Conservation (phyloP, 1,140 invertebrate genomes). For the Zaprionus kolodkinae region DNA sequence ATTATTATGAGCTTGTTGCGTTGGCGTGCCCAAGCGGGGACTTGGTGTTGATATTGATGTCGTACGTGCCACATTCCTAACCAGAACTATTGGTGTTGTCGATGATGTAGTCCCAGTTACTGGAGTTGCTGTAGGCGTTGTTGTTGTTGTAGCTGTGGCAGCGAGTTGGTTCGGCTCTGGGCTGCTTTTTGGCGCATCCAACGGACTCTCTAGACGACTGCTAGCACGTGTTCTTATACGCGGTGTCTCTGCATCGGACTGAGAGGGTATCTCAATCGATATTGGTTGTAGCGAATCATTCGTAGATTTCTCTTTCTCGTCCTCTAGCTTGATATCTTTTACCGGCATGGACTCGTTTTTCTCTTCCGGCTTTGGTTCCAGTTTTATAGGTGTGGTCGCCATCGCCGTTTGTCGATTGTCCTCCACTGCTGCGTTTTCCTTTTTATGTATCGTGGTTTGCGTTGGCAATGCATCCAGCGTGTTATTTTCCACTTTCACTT, state of each 20-base stretch:
- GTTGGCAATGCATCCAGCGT: slow-evolving; percentile 48
- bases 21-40: slow-evolving; percentile 57
- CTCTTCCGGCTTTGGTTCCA: slow-evolving; percentile 9
- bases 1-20: slow-evolving; percentile 50
- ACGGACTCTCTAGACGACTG: slow-evolving; percentile 89
- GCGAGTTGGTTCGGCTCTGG: slow-evolving; percentile 71
- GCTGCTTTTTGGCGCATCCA: slow-evolving; percentile 87
- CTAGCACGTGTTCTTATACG: slow-evolving; percentile 88
- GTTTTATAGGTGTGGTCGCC: slow-evolving; percentile 2
- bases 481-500: slow-evolving; percentile 57
- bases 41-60: slow-evolving; percentile 53
- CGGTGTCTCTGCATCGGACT: slow-evolving; percentile 63
- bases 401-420: background rate
- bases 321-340: slow-evolving; percentile 30
- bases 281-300: slow-evolving; percentile 64
- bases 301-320: slow-evolving; percentile 48
- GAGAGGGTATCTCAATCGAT: slow-evolving; percentile 79
- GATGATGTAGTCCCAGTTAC: slow-evolving; percentile 8
- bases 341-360: background rate
- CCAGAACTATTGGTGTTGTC: slow-evolving; percentile 37
- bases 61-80: slow-evolving; percentile 49
- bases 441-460: slow-evolving; percentile 43
- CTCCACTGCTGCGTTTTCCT: slow-evolving; percentile 28
- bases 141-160: slow-evolving; percentile 9
- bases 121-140: slow-evolving; percentile 12